These are phyloP conservation scores for Benthosema pterotum DNA, from an alignment of 2,797 vertebrate species.

Conservation along the genomic window DNA sequence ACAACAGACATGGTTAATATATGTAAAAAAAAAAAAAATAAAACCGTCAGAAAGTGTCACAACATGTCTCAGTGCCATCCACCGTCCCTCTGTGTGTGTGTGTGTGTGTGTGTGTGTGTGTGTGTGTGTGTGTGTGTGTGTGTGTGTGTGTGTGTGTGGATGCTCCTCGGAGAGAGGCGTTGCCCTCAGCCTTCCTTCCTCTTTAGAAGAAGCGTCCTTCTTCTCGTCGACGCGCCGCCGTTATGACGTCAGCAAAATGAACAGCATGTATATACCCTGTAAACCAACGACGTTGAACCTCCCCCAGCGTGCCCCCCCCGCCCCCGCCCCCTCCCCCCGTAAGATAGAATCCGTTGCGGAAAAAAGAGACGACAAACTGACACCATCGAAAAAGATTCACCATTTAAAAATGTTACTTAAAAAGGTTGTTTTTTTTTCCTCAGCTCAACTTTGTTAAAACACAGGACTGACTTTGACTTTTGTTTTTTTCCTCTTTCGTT, in stretches of 20 bases:
- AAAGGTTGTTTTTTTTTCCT: slow-evolving; percentile 46
- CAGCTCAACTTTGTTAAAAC: slow-evolving; percentile 69
- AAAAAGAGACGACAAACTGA: slow-evolving; percentile 70
- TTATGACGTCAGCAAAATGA: slow-evolving; percentile 62
- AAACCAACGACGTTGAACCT: slow-evolving; percentile 79
- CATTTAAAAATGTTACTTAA: slow-evolving; percentile 66
- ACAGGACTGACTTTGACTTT: slow-evolving; percentile 59
- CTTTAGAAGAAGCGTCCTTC: too few species aligned
- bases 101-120: too few species aligned
- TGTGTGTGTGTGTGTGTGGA: slow-evolving; percentile 29
- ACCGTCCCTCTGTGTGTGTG: slow-evolving; percentile 23
- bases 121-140: too few species aligned
- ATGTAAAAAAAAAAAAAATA: slow-evolving; percentile 45
- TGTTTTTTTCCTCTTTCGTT: too few species aligned
- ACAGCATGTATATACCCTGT: slow-evolving; percentile 81
- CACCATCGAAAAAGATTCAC: slow-evolving; percentile 68
- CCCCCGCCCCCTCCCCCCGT: slow-evolving; percentile 18
- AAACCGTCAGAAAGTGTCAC: slow-evolving; percentile 73
- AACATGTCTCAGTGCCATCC: slow-evolving; percentile 69
- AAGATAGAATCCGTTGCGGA: slow-evolving; percentile 70
- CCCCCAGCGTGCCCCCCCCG: slow-evolving; percentile 51
- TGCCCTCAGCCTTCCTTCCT: slow-evolving; percentile 39
- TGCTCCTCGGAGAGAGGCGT: slow-evolving; percentile 55
- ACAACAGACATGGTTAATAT: slow-evolving; percentile 78
- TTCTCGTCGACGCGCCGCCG: too few species aligned